phyloP scores from a whole-genome alignment of 2,797 vertebrate species.

The Novumbra hubbsi region DNA sequence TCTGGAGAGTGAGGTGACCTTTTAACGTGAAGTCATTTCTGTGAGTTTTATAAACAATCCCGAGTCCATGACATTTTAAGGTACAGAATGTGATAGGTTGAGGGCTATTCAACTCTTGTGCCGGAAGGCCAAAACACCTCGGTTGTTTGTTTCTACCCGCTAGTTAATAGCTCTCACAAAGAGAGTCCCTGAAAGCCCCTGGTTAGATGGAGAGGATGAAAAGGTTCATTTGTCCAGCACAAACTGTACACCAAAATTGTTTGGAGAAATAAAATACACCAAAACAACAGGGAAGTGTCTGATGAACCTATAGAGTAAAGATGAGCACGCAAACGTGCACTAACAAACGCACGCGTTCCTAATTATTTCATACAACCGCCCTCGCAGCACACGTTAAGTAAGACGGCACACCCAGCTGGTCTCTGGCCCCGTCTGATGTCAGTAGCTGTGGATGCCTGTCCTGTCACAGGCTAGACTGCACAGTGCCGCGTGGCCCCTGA shows the following conservation, averaged over 20 bases:
- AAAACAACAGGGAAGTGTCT: no score
- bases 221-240: no score
- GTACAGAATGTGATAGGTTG: no score
- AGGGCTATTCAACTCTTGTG: no score
- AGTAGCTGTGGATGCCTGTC: not conserved
- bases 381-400: constrained; percentile 22
- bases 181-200: no score
- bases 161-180: no score
- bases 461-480: constrained; percentile 45
- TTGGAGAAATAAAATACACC: no score
- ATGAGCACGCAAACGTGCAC: not conserved
- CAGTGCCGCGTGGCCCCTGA: constrained; percentile 54
- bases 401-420: constrained; percentile 30
- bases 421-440: constrained; percentile 25
- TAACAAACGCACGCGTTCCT: constrained; percentile 11
- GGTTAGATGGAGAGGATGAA: no score
- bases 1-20: constrained; percentile 22
- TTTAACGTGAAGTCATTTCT: constrained; percentile 14
- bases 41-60: constrained; percentile 15
- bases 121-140: no score
- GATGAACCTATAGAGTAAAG: no score
- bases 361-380: constrained; percentile 14
- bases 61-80: constrained; percentile 4
- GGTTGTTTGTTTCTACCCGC: no score
- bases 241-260: no score